A percentile compares a stretch with the other conserved stretches of the same genome.
Evolutionary conservation across 1,140 invertebrate species (phyloP).

Genomic region (Heliconius nattereri): DNA sequence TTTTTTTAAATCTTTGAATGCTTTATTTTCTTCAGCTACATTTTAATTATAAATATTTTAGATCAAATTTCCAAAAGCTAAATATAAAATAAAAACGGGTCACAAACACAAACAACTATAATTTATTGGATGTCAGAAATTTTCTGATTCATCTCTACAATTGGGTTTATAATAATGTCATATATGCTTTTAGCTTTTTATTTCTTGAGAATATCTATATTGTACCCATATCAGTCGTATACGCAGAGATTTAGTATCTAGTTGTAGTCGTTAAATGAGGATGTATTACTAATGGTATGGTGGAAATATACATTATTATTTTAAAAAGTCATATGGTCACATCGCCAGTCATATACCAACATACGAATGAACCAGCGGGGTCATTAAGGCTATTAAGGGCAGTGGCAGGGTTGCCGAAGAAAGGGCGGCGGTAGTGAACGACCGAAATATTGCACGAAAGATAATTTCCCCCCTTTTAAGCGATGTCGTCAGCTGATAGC

Average conservation of each 20-base stretch:
- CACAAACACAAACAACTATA: constrained; percentile 50
- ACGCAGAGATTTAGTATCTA: no score
- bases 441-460: constrained; percentile 73
- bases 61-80: constrained; percentile 40
- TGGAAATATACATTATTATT: no score
- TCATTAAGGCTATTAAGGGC: constrained; percentile 6
- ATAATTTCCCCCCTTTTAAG: constrained; percentile 68
- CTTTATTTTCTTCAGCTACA: neutral
- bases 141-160: constrained; percentile 56
- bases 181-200: neutral
- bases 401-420: constrained; percentile 28
- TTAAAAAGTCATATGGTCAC: neutral
- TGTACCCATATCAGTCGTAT: no score
- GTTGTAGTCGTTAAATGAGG: no score
- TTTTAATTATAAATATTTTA: neutral
- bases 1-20: no score
- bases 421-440: constrained; percentile 55
- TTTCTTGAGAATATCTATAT: neutral
- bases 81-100: constrained; percentile 52
- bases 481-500: constrained; percentile 79
- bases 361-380: neutral
- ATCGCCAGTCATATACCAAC: neutral
- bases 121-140: constrained; percentile 50
- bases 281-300: no score
- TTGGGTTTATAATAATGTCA: constrained; percentile 20